Percentiles rank a stretch among this genome's conserved stretches.
Conservation (phyloP, 2,113 vertebrate genomes). For the Nematolebias whitei region DNA sequence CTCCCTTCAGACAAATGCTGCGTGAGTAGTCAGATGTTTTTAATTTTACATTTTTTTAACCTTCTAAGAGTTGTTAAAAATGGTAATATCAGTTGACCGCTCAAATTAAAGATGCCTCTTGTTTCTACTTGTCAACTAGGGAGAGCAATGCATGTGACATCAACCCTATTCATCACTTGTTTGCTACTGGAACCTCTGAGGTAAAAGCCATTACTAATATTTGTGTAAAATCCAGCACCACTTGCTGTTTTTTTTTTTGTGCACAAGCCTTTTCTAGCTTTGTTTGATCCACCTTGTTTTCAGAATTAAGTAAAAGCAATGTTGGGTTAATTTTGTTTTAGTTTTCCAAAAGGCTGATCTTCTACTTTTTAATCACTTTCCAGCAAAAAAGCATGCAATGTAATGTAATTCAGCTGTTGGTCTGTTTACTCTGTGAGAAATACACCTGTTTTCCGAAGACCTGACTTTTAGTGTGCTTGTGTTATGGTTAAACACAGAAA, state of each 20-base stretch:
- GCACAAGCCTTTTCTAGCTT: neutral
- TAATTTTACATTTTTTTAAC: neutral
- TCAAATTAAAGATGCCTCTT: too few relatives aligned
- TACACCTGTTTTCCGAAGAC: too few relatives aligned
- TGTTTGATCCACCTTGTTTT: neutral
- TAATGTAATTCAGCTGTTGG: too few relatives aligned
- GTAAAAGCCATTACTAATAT: constrained; percentile 64
- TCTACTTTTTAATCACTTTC: too few relatives aligned
- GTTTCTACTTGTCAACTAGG: constrained; percentile 68
- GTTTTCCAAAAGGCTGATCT: too few relatives aligned
- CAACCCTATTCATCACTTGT: constrained; percentile 90
- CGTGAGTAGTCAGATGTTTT: constrained; percentile 79
- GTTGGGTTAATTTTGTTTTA: too few relatives aligned
- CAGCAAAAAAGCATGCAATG: too few relatives aligned
- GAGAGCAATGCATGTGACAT: constrained; percentile 94
- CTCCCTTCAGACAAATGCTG: constrained; percentile 90
- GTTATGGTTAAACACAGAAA: too few relatives aligned
- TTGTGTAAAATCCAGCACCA: neutral
- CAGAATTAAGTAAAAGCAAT: neutral
- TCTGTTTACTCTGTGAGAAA: too few relatives aligned
- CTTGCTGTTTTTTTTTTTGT: too few relatives aligned
- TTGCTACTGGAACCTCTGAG: constrained; percentile 91
- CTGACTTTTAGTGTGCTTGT: too few relatives aligned
- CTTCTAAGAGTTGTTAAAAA: fast-evolving
- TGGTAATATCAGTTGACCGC: neutral